These are phyloP conservation scores for Sapajus apella DNA, from an alignment of 2,113 vertebrate genomes.

Conservation along the genomic window DNA sequence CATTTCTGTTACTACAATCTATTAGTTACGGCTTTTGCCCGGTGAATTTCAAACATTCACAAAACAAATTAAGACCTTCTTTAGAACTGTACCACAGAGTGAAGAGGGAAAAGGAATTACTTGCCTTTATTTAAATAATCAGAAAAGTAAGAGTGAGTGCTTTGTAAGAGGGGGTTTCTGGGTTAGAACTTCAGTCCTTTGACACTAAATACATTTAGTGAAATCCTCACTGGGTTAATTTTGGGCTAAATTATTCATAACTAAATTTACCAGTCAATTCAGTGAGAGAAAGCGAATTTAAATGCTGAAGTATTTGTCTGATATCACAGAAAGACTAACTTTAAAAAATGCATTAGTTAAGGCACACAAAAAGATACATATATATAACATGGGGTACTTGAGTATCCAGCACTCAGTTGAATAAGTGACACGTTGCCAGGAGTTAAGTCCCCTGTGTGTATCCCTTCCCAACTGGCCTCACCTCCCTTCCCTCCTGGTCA, in stretches of 20 bases:
- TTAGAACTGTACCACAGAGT: background rate
- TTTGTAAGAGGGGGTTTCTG: background rate
- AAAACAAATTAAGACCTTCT: background rate
- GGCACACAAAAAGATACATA: background rate
- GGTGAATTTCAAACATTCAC: background rate
- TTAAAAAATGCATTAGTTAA: constrained; percentile 6
- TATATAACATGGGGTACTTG: background rate
- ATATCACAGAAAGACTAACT: background rate
- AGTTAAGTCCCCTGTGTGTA: background rate
- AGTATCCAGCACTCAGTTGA: background rate
- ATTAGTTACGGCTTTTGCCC: background rate
- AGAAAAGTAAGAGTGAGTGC: background rate
- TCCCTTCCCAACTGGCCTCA: background rate
- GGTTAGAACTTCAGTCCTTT: background rate
- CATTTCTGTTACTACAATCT: background rate
- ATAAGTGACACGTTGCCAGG: background rate
- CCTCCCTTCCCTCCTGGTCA: background rate
- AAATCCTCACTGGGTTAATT: background rate
- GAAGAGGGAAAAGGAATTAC: background rate
- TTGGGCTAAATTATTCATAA: constrained; percentile 15
- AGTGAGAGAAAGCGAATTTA: background rate
- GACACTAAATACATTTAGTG: background rate
- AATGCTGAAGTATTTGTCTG: background rate
- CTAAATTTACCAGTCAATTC: background rate
- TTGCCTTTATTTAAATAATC: background rate